A percentile compares a stretch with the other conserved stretches of the same genome.
These are phyloP conservation scores for Phoebastria nigripes DNA, from an alignment of 2,797 vertebrate genomes.

Conservation along the genomic window DNA sequence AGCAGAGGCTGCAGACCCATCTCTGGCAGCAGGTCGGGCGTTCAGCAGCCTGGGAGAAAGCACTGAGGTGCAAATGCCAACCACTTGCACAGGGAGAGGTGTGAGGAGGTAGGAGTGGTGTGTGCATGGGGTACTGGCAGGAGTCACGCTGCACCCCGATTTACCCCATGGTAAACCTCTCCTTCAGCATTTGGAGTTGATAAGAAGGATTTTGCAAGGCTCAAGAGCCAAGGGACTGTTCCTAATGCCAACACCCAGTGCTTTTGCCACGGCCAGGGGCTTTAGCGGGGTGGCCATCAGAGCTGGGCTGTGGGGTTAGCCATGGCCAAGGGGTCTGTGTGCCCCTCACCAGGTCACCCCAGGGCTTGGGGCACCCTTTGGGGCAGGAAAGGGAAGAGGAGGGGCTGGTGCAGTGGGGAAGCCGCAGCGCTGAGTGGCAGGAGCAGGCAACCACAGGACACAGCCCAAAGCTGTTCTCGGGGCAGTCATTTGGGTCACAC, in stretches of 20 bases:
- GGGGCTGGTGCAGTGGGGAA: not conserved
- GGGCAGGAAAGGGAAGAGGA: not conserved
- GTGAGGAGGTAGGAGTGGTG: fast-evolving
- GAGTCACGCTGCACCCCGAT: not conserved
- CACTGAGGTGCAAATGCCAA: not conserved
- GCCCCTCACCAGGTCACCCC: not conserved
- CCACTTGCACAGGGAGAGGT: not conserved
- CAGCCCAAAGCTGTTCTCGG: not conserved
- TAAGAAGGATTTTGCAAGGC: not conserved
- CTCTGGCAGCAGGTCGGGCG: not conserved
- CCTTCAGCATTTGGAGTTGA: not conserved
- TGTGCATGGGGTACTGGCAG: too few species aligned
- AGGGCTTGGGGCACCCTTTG: not conserved
- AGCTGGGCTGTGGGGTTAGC: not conserved
- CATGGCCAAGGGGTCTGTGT: too few species aligned
- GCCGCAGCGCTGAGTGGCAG: fast-evolving
- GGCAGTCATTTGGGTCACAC: not conserved
- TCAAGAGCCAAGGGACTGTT: not conserved
- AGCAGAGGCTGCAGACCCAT: not conserved
- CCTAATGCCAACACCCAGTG: fast-evolving
- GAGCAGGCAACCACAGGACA: not conserved
- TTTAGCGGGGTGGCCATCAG: not conserved
- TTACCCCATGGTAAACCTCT: not conserved
- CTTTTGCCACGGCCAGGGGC: not conserved
- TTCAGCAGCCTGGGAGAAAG: not conserved